Evolutionary conservation across 2,888 invertebrate genomes (phyloP).

Genomic region (Athripsodes cinereus): DNA sequence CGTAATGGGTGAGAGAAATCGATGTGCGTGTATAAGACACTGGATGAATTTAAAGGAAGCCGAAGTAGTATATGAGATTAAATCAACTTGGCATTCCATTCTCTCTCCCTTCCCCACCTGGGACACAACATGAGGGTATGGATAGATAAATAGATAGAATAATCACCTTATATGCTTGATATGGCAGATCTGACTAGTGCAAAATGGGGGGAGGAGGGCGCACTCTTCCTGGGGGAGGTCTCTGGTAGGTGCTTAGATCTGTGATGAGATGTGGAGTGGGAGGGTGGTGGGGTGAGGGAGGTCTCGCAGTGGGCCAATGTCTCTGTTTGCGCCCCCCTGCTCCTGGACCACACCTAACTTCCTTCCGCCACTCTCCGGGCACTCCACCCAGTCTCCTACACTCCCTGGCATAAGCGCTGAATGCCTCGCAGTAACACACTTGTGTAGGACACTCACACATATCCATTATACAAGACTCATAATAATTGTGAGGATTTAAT

Average conservation of each 20-base stretch:
- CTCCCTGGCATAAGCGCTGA: constrained; percentile 84
- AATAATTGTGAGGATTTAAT: constrained; percentile 76
- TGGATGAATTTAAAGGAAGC: too few relatives aligned
- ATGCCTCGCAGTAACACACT: constrained; percentile 83
- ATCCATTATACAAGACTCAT: constrained; percentile 79
- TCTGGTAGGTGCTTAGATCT: constrained; percentile 29
- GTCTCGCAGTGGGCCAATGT: constrained; percentile 30
- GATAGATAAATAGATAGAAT: too few relatives aligned
- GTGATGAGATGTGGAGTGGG: constrained; percentile 30
- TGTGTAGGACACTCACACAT: constrained; percentile 81
- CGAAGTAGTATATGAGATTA: too few relatives aligned
- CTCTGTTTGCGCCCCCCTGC: constrained; percentile 6
- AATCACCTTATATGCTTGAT: constrained; percentile 14
- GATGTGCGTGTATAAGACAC: too few relatives aligned
- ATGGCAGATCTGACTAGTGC: constrained; percentile 49
- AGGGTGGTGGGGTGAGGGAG: constrained; percentile 14
- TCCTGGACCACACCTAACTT: constrained; percentile 55
- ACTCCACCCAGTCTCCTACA: constrained; percentile 73
- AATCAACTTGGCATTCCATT: too few relatives aligned
- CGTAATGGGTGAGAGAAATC: too few relatives aligned
- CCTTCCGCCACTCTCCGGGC: constrained; percentile 64
- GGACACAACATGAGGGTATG: too few relatives aligned
- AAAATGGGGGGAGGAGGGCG: constrained; percentile 46
- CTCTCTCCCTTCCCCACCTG: too few relatives aligned
- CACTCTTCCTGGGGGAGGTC: constrained; percentile 24